A percentile compares a stretch with the other conserved stretches of the same genome.
Conservation (phyloP, 2,113 vertebrate species). For the Rhodinocichla rosea region DNA sequence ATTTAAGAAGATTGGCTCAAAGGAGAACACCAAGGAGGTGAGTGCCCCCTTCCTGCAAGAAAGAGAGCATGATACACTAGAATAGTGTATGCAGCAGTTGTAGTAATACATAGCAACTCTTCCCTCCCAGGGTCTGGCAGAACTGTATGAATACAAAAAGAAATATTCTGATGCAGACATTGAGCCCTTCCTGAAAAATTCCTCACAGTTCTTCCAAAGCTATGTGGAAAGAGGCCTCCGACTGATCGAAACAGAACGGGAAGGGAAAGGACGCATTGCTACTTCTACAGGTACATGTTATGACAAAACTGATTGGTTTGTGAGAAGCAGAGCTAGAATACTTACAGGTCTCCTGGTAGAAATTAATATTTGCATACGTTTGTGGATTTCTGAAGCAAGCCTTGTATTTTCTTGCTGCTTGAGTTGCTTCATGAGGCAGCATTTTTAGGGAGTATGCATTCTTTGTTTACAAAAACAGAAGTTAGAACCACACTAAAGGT, state of each 20-base stretch:
- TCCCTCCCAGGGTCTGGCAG: slow-evolving; percentile 85
- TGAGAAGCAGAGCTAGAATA: not conserved
- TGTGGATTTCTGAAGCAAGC: not conserved
- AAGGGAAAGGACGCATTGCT: slow-evolving; percentile 87
- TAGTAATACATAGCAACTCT: not conserved
- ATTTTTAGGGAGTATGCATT: not conserved
- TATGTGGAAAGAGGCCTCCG: slow-evolving; percentile 97
- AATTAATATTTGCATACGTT: not conserved
- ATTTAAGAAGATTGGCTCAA: slow-evolving; percentile 99
- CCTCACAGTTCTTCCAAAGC: slow-evolving; percentile 97
- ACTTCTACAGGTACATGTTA: slow-evolving; percentile 78
- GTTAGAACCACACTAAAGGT: not conserved
- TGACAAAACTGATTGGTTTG: not conserved
- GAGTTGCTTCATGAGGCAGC: not conserved
- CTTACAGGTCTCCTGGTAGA: not conserved
- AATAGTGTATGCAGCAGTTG: not conserved
- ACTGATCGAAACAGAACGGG: slow-evolving; percentile 92
- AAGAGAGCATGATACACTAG: not conserved
- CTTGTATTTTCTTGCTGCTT: not conserved
- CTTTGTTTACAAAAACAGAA: not conserved
- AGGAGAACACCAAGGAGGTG: slow-evolving; percentile 98
- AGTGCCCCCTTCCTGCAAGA: not conserved
- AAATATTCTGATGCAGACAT: slow-evolving; percentile 95
- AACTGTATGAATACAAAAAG: slow-evolving; percentile 97
- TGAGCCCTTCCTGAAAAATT: slow-evolving; percentile 94